phyloP scores from a whole-genome alignment of 2,797 vertebrate species.

The Dendrocincla fuliginosa region DNA sequence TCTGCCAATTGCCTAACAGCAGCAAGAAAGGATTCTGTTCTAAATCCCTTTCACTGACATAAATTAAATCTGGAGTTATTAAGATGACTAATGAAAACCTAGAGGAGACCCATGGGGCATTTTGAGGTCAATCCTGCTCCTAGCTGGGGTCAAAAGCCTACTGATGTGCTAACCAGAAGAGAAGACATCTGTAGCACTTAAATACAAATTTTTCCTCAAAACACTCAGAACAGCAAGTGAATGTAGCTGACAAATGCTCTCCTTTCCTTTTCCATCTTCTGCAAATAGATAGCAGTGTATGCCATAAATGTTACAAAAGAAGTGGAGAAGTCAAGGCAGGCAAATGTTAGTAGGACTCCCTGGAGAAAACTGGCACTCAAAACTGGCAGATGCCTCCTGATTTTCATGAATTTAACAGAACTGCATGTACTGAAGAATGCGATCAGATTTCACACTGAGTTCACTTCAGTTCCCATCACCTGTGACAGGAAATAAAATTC shows the following conservation, averaged over 20 bases:
- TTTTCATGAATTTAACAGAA: neutral
- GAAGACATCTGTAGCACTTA: neutral
- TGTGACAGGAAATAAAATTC: neutral
- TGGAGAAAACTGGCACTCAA: neutral
- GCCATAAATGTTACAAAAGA: neutral
- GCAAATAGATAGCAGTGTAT: neutral
- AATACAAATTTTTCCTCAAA: neutral
- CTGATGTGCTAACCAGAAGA: neutral
- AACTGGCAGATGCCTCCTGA: neutral
- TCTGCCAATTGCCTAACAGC: neutral
- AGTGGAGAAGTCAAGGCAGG: neutral
- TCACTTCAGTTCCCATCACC: neutral
- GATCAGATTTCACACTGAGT: neutral
- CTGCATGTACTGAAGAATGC: neutral
- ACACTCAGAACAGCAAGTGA: neutral
- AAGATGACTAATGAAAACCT: neutral
- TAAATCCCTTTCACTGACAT: neutral
- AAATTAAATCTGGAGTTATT: neutral
- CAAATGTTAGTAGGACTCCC: neutral
- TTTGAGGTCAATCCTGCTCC: neutral
- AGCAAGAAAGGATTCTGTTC: neutral
- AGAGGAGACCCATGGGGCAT: neutral
- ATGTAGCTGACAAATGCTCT: neutral
- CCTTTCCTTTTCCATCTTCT: neutral
- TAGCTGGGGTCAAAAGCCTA: neutral